Percentiles rank a stretch among this genome's conserved stretches.
These are phyloP conservation scores for Pempheris klunzingeri DNA, from an alignment of 2,797 vertebrate species.

Conservation along the genomic window DNA sequence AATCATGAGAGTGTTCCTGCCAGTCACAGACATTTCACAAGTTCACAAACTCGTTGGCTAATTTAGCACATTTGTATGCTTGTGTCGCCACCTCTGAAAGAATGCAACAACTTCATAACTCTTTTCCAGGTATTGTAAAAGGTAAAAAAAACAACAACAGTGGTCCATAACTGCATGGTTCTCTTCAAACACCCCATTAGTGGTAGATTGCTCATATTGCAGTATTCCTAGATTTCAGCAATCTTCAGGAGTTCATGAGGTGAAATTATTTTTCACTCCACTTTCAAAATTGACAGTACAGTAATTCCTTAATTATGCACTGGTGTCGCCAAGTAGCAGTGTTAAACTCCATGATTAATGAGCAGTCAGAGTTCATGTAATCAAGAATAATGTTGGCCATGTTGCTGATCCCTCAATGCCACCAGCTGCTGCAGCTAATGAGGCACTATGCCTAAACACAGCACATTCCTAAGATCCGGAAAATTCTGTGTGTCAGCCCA, in stretches of 20 bases:
- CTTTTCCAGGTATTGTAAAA: neutral
- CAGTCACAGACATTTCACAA: slow-evolving; percentile 6
- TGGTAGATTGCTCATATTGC: neutral
- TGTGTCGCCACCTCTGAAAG: neutral
- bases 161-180: neutral
- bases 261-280: slow-evolving; percentile 22
- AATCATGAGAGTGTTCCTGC: neutral
- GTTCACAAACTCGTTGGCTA: slow-evolving; percentile 6
- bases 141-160: neutral
- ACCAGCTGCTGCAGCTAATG: slow-evolving; percentile 65
- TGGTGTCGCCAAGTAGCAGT: slow-evolving; percentile 21
- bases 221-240: slow-evolving; percentile 4
- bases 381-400: slow-evolving; percentile 57
- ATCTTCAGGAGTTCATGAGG: slow-evolving; percentile 6
- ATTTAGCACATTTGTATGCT: neutral
- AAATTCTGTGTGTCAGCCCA: slow-evolving; percentile 10
- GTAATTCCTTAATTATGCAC: slow-evolving; percentile 36
- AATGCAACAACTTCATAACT: neutral
- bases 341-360: slow-evolving; percentile 65
- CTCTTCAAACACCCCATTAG: neutral
- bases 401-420: slow-evolving; percentile 46
- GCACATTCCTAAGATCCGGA: slow-evolving; percentile 29
- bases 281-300: slow-evolving; percentile 34
- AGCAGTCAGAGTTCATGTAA: slow-evolving; percentile 62
- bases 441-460: slow-evolving; percentile 41